Evolutionary conservation across 2,888 invertebrate genomes (phyloP), one percentile per base, ranked within the genome.

Genomic region (Pandemis corylana): DNA sequence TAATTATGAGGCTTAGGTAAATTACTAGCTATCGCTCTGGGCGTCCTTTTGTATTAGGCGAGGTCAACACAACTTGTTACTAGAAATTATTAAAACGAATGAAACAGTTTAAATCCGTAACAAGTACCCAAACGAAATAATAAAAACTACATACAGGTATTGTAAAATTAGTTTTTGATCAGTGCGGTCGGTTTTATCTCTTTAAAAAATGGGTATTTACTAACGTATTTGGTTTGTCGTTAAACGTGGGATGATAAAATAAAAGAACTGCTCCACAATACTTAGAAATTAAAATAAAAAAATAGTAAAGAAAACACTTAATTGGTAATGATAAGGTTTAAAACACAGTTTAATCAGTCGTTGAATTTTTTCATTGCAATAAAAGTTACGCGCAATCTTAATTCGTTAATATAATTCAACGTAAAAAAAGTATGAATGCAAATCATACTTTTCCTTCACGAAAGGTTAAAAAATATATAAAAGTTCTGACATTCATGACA

Each of bases 401-500:
- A 64, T 64, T 6, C 15, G 44, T 64, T 12, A 59, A 64, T 64
- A 62, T 62, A 62, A 53, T 36, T 28, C 36, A 62, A 61, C 61
- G 13, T 61, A 53, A 5, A 53, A 13, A 12, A 56, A 15, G 7
- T n/a, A 9, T 20, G 15, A 56, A 56, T 56, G 15, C 9, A 56
- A 56, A 56, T 56, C 15, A 20, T 56, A 56, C 53, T 56, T 56
- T 15, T 56, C 20, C 53, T n/a, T 56, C 20, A 20, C 2, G 9
- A 9, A 9, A 56, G 53, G 15, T 56, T 15, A 56, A 56, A 20
- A 15, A 56, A 7, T 15, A 56, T 51, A n/a, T 15, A 56, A 56
- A 56, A 56, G 15, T 56, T 56, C 9, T 56, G 7, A n/a, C 5
- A 12, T 5, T 49, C 49, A 12, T 13, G 12, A 12, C 49, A 49